Evolutionary conservation across 2,888 invertebrate genomes (phyloP).

Genomic region (Schizaphis graminum): DNA sequence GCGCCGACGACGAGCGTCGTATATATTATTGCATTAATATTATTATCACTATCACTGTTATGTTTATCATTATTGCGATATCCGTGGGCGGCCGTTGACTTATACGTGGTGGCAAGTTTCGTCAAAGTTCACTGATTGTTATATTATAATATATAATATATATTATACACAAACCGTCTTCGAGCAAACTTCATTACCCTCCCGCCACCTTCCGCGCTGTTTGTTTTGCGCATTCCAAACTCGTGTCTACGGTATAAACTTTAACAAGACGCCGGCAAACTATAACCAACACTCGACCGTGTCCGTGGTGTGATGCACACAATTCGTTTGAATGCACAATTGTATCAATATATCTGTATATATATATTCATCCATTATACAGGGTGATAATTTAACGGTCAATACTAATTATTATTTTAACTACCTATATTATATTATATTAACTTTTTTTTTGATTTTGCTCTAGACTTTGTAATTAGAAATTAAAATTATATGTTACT

Average conservation of each 20-base stretch:
- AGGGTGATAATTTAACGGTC: background rate
- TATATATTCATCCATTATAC: background rate
- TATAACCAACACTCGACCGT: background rate
- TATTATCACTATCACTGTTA: background rate
- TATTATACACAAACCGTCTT: constrained; percentile 24
- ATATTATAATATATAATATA: constrained; percentile 31
- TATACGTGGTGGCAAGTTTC: background rate
- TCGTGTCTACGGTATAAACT: constrained; percentile 39
- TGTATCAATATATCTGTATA: background rate
- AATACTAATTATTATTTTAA: background rate
- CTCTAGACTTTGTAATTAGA: too few relatives aligned
- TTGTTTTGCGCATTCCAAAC: constrained; percentile 52
- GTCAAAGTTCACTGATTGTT: constrained; percentile 58
- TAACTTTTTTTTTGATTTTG: background rate
- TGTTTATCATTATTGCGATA: constrained; percentile 21
- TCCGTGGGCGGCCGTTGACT: background rate
- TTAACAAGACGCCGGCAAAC: constrained; percentile 29
- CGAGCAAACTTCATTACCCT: constrained; percentile 54
- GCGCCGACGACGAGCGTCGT: background rate
- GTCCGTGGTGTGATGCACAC: background rate
- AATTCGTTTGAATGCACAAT: background rate
- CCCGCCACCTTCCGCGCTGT: background rate
- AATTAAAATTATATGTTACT: background rate
- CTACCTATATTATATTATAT: background rate
- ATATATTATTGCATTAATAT: constrained; percentile 12